Evolutionary conservation across 2,888 invertebrate species (phyloP), one percentile per base, ranked within the genome.

Genomic region (Flexamia atlantica): DNA sequence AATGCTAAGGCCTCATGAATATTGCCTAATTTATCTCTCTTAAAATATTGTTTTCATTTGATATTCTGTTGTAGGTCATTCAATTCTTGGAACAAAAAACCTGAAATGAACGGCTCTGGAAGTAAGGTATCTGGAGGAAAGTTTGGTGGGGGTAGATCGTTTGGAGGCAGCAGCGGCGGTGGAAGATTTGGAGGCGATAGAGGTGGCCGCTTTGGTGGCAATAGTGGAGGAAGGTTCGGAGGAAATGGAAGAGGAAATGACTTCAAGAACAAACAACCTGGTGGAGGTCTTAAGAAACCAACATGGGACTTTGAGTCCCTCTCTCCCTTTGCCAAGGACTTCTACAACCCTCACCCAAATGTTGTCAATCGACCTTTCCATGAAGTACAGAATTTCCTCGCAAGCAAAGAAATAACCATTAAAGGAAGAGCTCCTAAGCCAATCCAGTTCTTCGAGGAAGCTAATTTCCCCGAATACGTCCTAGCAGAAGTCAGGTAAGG

Each of bases 301-400:
- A 93, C 95, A 86, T 98, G 98, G 98, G 97, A 98, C 87, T 92
- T 94, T 88, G 92, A 93, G 23, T 92, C 93, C 46, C 91, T 98
- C n/a, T 95, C 95, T 40, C 96, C 97, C 0, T 97, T 98, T 91
- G 94, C 97, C 89, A 98, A 98, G 90, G 96, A 98, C 90, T 98
- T 98, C 89, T 98, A 98, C 89, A 92, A 95, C 57, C 97, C 98
- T 4, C 95, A 96, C 88, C 93, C 94, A 0, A 92, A 94, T 87
- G 96, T 97, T 0, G 90, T 93, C 60, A 92, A 91, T 85, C 93
- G 87, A 17, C 90, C 93, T 50, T 90, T 91, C 85, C 92, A 93
- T 53, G 94, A 95, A 87, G 93, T 97, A 0, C 96, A 97, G 87
- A 93, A 93, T 4, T 98, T 95, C 90, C 93, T 96, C 84, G 92